Base-by-base conservation (phyloP, 1,140 invertebrate species). In the Scaptomyza montana region DNA sequence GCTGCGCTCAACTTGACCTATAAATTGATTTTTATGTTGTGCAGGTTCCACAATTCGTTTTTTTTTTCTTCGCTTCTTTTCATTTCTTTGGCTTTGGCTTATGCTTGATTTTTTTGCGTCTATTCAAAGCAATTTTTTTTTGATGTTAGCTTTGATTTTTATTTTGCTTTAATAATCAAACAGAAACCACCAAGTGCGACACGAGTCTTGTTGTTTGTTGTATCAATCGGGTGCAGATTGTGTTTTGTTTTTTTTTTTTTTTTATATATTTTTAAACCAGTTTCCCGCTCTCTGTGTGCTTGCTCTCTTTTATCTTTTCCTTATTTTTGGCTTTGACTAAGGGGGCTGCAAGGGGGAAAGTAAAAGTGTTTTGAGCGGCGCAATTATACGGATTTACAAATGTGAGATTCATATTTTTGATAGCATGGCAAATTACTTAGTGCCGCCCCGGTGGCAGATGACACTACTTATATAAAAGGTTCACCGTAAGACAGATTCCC, bases 11-110 rank as follows among this genome's bases (percentile, higher is more conserved):
- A 87, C 82, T 87, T 87, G 82, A 87, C 82, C 82, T 87, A 87
- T 87, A 87, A 87, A 87, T 87, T 87, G 84, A 84, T 89, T 87
- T 89, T 79, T 39, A 89, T 84, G 84, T 87, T 87, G 84, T 80
- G 79, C 84, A 87, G 82, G 82, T 70, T 86, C 81, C 71, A 74
- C 66, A 74, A 74, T 70, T 69, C 41, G 45, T 47, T 64, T 66
- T 47, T 43, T 63, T n/a, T 54, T 28, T 49, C 21, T 19, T 59
- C 10, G 33, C 50, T 49, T 60, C 45, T 51, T 47, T 59, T 3
- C 33, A 59, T 82, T 79, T 67, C 57, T 51, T 74, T 76, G 60
- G 61, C 68, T 67, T 75, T 39, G 49, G 16, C 54, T 33, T 72
- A 41, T 8, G 56, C 55, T 50, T 5, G 7, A 25, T 25, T 36